Base-by-base conservation (phyloP, 2,888 invertebrate genomes). In the Andrena bicolor region DNA sequence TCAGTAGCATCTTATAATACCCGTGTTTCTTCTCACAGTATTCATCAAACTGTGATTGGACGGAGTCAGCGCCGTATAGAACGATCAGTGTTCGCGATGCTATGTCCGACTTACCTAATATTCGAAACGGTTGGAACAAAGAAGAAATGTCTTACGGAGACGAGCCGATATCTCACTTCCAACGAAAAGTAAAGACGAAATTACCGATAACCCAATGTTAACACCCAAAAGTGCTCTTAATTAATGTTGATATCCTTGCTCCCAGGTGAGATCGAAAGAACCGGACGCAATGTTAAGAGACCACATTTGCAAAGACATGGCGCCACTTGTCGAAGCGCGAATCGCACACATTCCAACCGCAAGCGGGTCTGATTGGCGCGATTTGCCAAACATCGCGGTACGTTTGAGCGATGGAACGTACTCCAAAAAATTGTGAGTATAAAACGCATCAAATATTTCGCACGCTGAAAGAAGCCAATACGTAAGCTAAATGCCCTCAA, bases 301-400 rank as follows among this genome's bases (percentile, higher is more conserved):
- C 92, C 98, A 98, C 90, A 95, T 97, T 80, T 97, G 97, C 92
- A 98, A 98, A 93, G 97, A 97, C 88, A 97, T 98, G 97, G 96
- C 96, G 41, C 96, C 97, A 1, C 93, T 98, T 48, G 97, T 97
- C 1, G 97, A 96, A 93, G 97, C 97, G 0, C 95, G 98, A 69
- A 97, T 98, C 91, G 94, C 95, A 35, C 95, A 97, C 83, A 96
- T 98, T 76, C 98, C 98, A 0, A 95, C 96, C 0, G 94, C 95
- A 1, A 96, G 96, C 0, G 98, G 97, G 0, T 96, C 97, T 0
- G 98, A 98, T 92, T 98, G 98, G 98, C 95, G 98, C 63, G 97
- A 98, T 93, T 94, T 98, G 32, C 98, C 98, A 0, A 98, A 98
- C 91, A 95, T 97, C 77, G 95, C 95, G 7, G 95, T 97, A 0